Base-by-base conservation (phyloP, 2,888 invertebrate genomes). In the Dione juno region DNA sequence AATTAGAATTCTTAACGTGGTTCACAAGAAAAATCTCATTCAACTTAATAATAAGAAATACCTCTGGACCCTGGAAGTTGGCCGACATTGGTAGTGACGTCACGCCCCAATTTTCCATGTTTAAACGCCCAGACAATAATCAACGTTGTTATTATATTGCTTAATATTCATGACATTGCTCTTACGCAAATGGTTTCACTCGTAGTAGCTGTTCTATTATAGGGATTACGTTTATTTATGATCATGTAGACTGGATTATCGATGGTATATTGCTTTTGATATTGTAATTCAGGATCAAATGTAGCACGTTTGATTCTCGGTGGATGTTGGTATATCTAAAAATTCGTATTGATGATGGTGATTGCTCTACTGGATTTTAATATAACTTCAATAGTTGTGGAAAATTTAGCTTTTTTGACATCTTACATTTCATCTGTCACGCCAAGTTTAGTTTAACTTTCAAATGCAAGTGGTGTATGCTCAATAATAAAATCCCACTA, bases 81-180 rank as follows among this genome's bases (percentile, higher is more conserved):
- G 58, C 67, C 65, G 75, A 77, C 79, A 81, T 84, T 80, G 75
- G 79, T 78, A 87, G 80, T 82, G 76, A 73, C 77, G 80, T 84
- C 88, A 87, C 88, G 88, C 82, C 75, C 67, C 82, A 83, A 87
- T 81, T 88, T 88, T 84, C 83, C 83, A 82, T 80, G 82, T 83
- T 87, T 87, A 87, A 86, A 87, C 85, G 83, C 84, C 80, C 83
- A 81, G 79, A 85, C 88, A 88, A 88, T 89, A 87, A 89, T 89
- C 87, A 85, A 81, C 80, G 79, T 81, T 83, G 86, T 87, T 88
- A 88, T 84, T 83, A 84, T 81, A 82, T 83, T 78, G 80, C 79
- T 86, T 84, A 84, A 82, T 84, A 85, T 86, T 86, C 85, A 84
- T 83, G 74, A 73, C 78, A 71, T 74, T 79, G 80, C 79, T 79